phyloP scores from a whole-genome alignment of 2,113 vertebrate genomes.

The Pollimyrus isidori region DNA sequence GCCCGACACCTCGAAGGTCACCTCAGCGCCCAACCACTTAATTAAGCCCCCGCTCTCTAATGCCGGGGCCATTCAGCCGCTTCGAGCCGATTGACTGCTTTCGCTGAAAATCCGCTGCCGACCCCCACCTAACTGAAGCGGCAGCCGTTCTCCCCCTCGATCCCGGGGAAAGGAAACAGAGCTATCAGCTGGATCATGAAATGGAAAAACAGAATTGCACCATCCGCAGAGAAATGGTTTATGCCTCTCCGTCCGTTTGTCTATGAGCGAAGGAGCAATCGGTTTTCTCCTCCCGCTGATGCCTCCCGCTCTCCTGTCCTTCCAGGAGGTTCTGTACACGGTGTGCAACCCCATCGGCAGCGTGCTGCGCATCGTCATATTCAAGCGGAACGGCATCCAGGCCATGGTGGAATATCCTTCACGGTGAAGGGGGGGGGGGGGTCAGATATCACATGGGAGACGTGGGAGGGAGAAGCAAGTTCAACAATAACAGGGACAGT shows the following conservation, averaged over 20 bases:
- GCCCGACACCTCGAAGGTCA: background rate
- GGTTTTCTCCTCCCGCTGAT: background rate
- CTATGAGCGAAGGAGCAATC: background rate
- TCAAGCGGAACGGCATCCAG: slow-evolving; percentile 92
- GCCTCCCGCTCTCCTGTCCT: slow-evolving; percentile 2
- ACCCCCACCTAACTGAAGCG: too few species aligned
- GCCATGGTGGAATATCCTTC: slow-evolving; percentile 99
- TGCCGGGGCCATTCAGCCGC: background rate
- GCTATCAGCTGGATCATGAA: background rate
- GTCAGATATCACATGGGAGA: background rate
- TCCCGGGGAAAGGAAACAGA: background rate
- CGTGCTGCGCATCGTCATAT: slow-evolving; percentile 90
- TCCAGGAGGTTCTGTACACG: slow-evolving; percentile 83
- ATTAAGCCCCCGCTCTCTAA: background rate
- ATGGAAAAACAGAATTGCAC: background rate
- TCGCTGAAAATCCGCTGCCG: background rate
- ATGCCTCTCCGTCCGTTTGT: background rate
- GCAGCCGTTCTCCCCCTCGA: background rate
- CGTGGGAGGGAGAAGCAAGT: background rate
- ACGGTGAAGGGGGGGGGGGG: slow-evolving; percentile 26
- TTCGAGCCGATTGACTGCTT: background rate
- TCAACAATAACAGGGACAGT: background rate
- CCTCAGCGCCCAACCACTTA: background rate
- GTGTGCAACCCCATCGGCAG: slow-evolving; percentile 86
- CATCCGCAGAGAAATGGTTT: background rate